phyloP scores from a whole-genome alignment of 2,113 vertebrate genomes.

The Hipposideros armiger region DNA sequence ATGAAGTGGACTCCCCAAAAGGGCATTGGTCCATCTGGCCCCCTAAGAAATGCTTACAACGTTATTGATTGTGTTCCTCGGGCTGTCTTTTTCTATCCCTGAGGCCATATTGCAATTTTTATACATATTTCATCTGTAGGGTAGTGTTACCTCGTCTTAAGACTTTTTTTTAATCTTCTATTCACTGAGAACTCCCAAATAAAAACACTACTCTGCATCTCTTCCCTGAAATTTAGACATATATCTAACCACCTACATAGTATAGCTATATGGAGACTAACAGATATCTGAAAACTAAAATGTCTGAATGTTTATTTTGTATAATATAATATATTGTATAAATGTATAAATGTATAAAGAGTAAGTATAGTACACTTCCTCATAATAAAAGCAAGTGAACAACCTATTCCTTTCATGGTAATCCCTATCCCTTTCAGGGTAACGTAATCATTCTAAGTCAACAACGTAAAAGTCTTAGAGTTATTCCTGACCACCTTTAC shows the following conservation, averaged over 20 bases:
- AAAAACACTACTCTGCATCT: not conserved
- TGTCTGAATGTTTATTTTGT: not conserved
- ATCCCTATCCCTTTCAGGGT: not conserved
- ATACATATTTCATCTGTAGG: not conserved
- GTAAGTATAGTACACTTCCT: not conserved
- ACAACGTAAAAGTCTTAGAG: not conserved
- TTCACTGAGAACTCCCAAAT: not conserved
- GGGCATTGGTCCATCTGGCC: no score
- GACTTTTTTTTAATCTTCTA: not conserved
- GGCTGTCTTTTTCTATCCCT: no score
- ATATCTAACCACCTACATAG: not conserved
- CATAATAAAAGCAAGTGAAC: not conserved
- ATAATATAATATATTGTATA: no score
- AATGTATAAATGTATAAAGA: no score
- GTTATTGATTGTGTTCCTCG: no score
- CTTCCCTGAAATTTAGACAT: not conserved
- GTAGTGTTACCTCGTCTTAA: not conserved
- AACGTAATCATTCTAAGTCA: not conserved
- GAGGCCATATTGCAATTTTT: not conserved
- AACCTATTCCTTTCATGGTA: not conserved
- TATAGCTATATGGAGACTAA: not conserved
- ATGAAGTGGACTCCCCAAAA: no score
- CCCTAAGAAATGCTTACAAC: no score
- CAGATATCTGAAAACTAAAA: not conserved
- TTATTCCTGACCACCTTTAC: not conserved